These are phyloP conservation scores for Burhinus oedicnemus DNA, from an alignment of 2,113 vertebrate species.

Conservation along the genomic window DNA sequence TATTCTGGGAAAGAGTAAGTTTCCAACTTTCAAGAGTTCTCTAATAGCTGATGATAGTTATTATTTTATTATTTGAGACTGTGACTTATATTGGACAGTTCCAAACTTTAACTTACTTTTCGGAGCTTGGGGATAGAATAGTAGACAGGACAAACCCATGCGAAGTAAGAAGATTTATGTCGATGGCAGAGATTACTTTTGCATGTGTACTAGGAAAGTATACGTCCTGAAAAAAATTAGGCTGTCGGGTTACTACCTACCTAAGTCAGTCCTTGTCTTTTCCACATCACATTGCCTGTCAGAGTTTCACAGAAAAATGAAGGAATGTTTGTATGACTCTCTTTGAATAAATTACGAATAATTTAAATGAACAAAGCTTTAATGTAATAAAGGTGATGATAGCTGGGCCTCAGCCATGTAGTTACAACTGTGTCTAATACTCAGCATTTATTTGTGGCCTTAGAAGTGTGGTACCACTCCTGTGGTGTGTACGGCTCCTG, in stretches of 20 bases:
- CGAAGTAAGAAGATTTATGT: not conserved
- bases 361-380: not conserved
- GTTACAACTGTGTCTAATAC: conserved; percentile 7
- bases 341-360: not conserved
- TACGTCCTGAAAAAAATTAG: not conserved
- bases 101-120: not conserved
- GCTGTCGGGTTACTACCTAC: not conserved
- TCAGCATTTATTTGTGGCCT: conserved; percentile 23
- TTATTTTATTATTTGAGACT: not conserved
- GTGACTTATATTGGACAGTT: not conserved
- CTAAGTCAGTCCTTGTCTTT: not conserved
- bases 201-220: not conserved
- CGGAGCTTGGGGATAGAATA: not conserved
- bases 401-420: not conserved
- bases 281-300: not conserved
- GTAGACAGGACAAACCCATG: not conserved
- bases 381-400: not conserved
- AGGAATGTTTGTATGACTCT: not conserved
- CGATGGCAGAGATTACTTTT: not conserved
- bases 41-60: not conserved
- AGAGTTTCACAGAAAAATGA: not conserved
- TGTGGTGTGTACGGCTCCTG: not conserved
- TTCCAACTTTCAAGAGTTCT: not conserved
- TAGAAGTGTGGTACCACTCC: not conserved
- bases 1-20: not conserved